Base-by-base conservation (phyloP, 2,888 invertebrate genomes). In the Drosophila fungiperda region DNA sequence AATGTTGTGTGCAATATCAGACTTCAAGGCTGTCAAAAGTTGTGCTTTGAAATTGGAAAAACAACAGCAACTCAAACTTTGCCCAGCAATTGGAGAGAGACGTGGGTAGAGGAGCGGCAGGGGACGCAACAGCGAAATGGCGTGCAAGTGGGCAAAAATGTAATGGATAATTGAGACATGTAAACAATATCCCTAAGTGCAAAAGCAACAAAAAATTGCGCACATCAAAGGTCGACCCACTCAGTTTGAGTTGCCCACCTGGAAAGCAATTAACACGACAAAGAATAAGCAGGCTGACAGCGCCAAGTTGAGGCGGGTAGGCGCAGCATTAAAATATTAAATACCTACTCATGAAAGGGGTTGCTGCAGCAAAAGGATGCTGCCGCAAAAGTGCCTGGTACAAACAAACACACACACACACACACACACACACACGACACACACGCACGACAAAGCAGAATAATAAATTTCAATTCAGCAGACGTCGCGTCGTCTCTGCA, bases 391-490 rank as follows among this genome's bases (percentile, higher is more conserved):
- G 84, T 83, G 84, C 87, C 76, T 73, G 67, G 20, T 4, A 38
- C 26, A 54, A 12, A 55, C 26, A 36, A 7, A 49, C 26, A 8
- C 36, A 36, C 11, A 11, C 26, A 38, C 17, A 23, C 26, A 15
- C 15, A 26, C 23, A 45, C 74, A 76, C 59, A 74, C 48, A 89
- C 23, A 54, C 57, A 32, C 4, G 26, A 29, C 78, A 80, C 67
- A 72, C 55, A 88, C 77, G 87, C 89, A 90, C 90, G 87, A 86
- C 87, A 87, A 87, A 87, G 90, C 87, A 86, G 90, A 90, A 87
- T 87, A 87, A 87, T 87, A 90, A 87, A 87, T 87, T 87, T 88
- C 87, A 88, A 90, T 90, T 90, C 87, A 89, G 71, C 69, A 60
- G 80, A 77, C 80, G 80, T 75, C 75, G 35, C 33, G 80, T 70